Conservation (phyloP, 64 coral and sea anemone genomes). For the Platygyra sinensis region DNA sequence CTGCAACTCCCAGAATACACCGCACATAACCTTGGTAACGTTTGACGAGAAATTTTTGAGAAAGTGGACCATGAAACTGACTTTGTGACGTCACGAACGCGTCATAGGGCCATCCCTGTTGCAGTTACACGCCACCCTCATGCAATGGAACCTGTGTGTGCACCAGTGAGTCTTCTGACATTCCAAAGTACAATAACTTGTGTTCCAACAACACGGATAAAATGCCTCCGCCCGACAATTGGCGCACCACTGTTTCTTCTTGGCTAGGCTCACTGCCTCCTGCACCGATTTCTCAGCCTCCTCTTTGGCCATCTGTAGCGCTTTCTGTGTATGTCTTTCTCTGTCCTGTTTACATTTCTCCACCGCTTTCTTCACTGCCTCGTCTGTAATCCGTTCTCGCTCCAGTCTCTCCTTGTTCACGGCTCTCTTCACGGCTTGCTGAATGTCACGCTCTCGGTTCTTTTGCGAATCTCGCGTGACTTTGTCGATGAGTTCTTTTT, state of each 20-base stretch:
- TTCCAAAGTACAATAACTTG: constrained; percentile 90
- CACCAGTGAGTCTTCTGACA: constrained; percentile 94
- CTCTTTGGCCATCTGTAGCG: constrained; percentile 72
- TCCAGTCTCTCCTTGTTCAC: constrained; percentile 91
- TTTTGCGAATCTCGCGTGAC: constrained; percentile 66
- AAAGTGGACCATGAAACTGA: background rate
- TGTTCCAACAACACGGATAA: constrained; percentile 96
- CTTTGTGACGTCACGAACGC: background rate
- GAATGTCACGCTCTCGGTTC: constrained; percentile 64
- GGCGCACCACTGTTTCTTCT: constrained; percentile 90
- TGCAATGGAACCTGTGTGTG: constrained; percentile 86
- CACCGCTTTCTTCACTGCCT: constrained; percentile 80
- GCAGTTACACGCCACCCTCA: constrained; percentile 89
- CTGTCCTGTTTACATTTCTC: constrained; percentile 75
- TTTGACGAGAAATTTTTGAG: background rate
- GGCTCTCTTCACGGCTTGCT: constrained; percentile 77
- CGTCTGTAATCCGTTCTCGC: constrained; percentile 71
- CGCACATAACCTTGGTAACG: constrained; percentile 4
- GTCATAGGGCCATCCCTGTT: constrained; percentile 64
- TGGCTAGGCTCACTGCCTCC: constrained; percentile 70
- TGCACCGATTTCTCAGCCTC: constrained; percentile 77
- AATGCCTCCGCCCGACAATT: constrained; percentile 78
- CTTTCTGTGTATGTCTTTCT: constrained; percentile 72
- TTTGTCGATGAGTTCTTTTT: constrained; percentile 66
- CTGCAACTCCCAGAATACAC: background rate